Base-by-base conservation (phyloP, 2,888 invertebrate genomes). In the Drosophila formosana region DNA sequence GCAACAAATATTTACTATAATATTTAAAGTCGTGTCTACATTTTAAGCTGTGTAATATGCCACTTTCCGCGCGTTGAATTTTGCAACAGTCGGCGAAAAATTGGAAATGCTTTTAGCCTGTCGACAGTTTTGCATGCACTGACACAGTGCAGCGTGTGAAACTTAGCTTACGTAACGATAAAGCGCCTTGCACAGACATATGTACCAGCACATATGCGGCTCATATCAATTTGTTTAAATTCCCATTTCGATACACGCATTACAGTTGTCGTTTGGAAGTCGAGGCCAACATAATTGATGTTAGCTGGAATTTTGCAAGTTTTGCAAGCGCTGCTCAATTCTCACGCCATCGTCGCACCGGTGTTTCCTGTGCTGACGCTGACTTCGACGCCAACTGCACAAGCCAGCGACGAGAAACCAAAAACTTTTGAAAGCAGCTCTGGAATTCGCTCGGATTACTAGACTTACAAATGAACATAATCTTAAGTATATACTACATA, bases 91-190 rank as follows among this genome's bases (percentile, higher is more conserved):
- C 52, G 73, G 75, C 78, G 41, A 56, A 63, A 72, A 25, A 58
- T 39, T 1, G 1, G 50, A 41, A 57, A 57, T 41, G 45, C 53
- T 52, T 1, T 47, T 45, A 32, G 65, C 51, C 62, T 47, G 61
- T 3, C 13, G 28, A 62, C 78, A 63, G 78, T 75, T 75, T 62
- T 32, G 25, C 25, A 60, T 9, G 57, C 56, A 60, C 75, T 78
- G 69, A 47, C 69, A 49, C 69, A 65, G 56, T 65, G 75, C 51
- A 75, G 68, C 75, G 78, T 75, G 75, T 78, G 75, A 75, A 77
- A 64, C 57, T 18, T 41, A 9, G 58, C 47, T 75, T 73, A 78
- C 64, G 45, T 75, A 78, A 78, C 32, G 47, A 26, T 25, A 41
- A 47, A 46, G 28, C 43, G 26, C 8, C 26, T 26, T 9, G 3